A percentile compares a stretch with the other conserved stretches of the same genome.
Conservation (phyloP, 2,113 vertebrate species). For the Gobius niger region DNA sequence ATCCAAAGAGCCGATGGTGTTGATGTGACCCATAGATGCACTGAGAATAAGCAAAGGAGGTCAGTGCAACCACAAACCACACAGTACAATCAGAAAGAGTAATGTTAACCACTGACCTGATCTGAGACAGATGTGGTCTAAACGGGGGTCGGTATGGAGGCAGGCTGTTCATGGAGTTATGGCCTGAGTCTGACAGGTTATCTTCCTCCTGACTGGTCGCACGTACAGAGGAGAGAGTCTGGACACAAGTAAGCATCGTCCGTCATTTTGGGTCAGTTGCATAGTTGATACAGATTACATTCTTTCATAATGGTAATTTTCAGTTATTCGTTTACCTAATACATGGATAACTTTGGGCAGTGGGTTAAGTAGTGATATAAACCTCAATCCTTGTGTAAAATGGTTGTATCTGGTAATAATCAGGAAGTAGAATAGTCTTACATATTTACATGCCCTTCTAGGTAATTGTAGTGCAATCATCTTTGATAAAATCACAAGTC, state of each 20-base stretch:
- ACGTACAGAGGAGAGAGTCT: conserved; percentile 73
- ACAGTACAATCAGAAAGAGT: conserved; percentile 13
- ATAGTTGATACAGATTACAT: too few relatives aligned
- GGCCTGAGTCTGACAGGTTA: conserved; percentile 83
- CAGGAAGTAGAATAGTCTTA: too few relatives aligned
- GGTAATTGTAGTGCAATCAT: too few relatives aligned
- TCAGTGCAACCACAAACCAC: conserved; percentile 20
- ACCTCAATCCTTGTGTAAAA: background rate
- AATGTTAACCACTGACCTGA: conserved; percentile 71
- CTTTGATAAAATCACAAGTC: too few relatives aligned
- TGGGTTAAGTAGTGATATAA: background rate
- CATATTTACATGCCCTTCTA: too few relatives aligned
- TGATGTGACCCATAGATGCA: conserved; percentile 93
- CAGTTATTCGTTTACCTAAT: background rate
- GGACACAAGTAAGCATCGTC: conserved; percentile 10
- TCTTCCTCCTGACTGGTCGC: conserved; percentile 83
- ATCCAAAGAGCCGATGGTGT: conserved; percentile 92
- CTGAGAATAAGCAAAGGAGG: conserved; percentile 40
- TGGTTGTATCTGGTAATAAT: too few relatives aligned
- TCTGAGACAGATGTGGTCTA: conserved; percentile 83
- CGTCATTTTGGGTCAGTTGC: too few relatives aligned
- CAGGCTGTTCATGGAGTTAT: conserved; percentile 92
- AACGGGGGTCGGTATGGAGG: conserved; percentile 85
- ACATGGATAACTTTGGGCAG: background rate
- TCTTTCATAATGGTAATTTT: too few relatives aligned